phyloP scores from a whole-genome alignment of 2,888 invertebrate genomes.

The Drosophila suboccidentalis region DNA sequence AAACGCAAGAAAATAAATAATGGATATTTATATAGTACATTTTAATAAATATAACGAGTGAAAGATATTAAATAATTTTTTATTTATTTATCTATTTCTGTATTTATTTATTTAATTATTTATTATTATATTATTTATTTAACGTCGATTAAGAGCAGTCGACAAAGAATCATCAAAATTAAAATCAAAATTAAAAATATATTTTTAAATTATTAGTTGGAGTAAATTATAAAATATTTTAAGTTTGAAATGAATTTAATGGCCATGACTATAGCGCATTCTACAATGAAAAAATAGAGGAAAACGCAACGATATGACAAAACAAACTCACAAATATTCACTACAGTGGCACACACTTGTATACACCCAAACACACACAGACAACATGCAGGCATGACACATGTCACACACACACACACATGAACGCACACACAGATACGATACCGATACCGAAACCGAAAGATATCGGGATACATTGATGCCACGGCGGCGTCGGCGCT shows the following conservation, averaged over 20 bases:
- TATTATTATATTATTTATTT: too few species aligned
- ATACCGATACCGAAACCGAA: slow-evolving; percentile 38
- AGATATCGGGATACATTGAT: slow-evolving; percentile 62
- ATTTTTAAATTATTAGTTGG: too few species aligned
- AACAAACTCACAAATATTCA: slow-evolving; percentile 80
- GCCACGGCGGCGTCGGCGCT: slow-evolving; percentile 59
- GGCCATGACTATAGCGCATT: neutral
- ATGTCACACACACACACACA: slow-evolving; percentile 28
- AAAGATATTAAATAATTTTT: too few species aligned
- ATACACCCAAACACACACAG: neutral
- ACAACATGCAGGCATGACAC: slow-evolving; percentile 21
- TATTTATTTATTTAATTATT: too few species aligned
- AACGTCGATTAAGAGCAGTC: too few species aligned
- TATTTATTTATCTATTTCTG: too few species aligned
- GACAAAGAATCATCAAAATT: too few species aligned
- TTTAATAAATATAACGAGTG: too few species aligned
- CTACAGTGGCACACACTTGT: slow-evolving; percentile 54
- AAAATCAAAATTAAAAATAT: too few species aligned
- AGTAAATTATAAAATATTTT: too few species aligned
- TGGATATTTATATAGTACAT: too few species aligned
- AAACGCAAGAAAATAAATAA: neutral
- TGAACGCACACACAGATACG: slow-evolving; percentile 35
- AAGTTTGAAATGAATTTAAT: too few species aligned
- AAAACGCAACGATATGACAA: slow-evolving; percentile 77
- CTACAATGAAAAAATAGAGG: slow-evolving; percentile 11